These are phyloP conservation scores for Sorex fumeus DNA, from an alignment of 2,113 vertebrate species.

Conservation along the genomic window DNA sequence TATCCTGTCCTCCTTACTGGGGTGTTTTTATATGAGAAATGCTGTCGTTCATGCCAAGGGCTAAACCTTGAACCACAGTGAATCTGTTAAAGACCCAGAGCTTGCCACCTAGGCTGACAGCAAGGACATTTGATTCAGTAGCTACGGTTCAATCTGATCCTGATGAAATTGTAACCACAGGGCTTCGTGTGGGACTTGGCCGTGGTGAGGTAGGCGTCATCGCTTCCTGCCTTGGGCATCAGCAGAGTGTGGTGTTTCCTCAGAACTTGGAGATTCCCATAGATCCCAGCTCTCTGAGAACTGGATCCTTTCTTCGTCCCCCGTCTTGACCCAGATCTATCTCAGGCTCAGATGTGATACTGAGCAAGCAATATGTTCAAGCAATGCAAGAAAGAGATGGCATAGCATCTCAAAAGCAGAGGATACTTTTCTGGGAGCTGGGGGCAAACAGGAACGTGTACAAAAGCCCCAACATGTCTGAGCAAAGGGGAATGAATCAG, in stretches of 20 bases:
- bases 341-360: neutral
- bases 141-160: neutral
- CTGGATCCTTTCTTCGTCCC: neutral
- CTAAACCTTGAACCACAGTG: neutral
- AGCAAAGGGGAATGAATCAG: neutral
- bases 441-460: neutral
- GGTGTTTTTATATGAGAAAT: neutral
- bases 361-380: neutral
- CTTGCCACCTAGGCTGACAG: neutral
- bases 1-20: neutral
- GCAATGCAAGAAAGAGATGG: constrained; percentile 19
- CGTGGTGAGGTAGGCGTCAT: neutral
- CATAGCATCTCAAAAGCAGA: constrained; percentile 1
- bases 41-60: neutral
- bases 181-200: neutral
- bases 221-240: neutral
- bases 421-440: neutral
- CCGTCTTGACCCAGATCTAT: neutral
- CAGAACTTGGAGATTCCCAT: neutral
- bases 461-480: neutral
- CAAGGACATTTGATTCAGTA: neutral
- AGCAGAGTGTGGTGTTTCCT: neutral
- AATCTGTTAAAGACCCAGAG: neutral
- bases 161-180: neutral
- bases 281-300: constrained; percentile 47